Percentiles rank a stretch among this genome's conserved stretches.
phyloP scores from a whole-genome alignment of 2,797 vertebrate species.

The Schizopygopsis pylzovi region DNA sequence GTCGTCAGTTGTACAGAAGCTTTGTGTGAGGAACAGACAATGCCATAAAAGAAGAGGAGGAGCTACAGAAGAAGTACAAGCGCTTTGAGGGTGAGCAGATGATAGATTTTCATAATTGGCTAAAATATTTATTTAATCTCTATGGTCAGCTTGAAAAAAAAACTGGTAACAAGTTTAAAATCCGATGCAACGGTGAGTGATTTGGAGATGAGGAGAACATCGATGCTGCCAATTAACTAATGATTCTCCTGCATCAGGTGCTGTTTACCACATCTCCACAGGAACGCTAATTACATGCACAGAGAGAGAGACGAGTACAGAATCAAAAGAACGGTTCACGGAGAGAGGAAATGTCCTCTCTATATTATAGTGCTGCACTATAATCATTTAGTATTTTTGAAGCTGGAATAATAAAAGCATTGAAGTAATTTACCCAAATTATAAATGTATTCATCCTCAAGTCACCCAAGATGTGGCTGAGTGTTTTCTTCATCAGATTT shows the following conservation, averaged over 20 bases:
- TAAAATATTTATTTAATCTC: not conserved
- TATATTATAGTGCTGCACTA: not conserved
- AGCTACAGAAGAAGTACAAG: not conserved
- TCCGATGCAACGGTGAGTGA: not conserved
- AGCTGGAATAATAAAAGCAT: not conserved
- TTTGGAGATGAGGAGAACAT: not conserved
- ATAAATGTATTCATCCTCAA: not conserved
- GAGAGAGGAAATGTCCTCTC: not conserved
- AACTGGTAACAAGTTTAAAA: constrained; percentile 2
- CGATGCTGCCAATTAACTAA: constrained; percentile 29
- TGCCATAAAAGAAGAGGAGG: not conserved
- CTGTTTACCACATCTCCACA: constrained; percentile 25
- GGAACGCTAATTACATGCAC: constrained; percentile 28
- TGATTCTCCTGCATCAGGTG: constrained; percentile 46
- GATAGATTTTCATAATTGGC: not conserved
- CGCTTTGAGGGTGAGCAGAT: not conserved
- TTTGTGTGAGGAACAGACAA: not conserved
- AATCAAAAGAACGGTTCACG: not conserved
- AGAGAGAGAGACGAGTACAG: not conserved
- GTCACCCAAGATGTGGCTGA: not conserved
- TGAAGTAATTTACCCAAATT: not conserved
- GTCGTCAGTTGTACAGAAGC: not conserved
- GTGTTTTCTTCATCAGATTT: not conserved
- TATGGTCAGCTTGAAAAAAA: not conserved
- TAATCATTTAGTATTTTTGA: not conserved